Conservation (phyloP, 1,140 invertebrate genomes). For the Thaumatotibia leucotreta region DNA sequence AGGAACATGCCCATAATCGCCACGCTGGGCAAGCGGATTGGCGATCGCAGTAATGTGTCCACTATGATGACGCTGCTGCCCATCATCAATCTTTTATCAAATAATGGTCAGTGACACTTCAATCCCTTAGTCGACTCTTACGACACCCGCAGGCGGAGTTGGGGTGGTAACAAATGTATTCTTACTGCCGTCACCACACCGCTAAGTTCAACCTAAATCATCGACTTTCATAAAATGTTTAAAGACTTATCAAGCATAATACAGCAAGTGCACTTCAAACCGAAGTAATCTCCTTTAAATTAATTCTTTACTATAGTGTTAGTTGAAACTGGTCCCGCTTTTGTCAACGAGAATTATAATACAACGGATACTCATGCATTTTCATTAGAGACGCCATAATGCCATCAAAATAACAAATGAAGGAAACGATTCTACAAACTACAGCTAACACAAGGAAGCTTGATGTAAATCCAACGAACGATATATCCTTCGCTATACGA, state of each 20-base stretch:
- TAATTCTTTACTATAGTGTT: neutral
- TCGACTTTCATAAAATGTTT: too few relatives aligned
- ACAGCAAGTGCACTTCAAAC: neutral
- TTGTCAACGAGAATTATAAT: neutral
- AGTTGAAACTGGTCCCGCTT: neutral
- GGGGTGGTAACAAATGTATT: too few relatives aligned
- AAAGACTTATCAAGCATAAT: neutral
- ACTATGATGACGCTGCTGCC: too few relatives aligned
- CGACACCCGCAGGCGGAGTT: too few relatives aligned
- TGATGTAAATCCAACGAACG: constrained; percentile 22
- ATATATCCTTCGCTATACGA: constrained; percentile 10
- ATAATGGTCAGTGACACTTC: too few relatives aligned
- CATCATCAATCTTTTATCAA: too few relatives aligned
- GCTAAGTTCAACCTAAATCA: too few relatives aligned
- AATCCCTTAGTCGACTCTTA: too few relatives aligned
- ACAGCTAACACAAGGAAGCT: constrained; percentile 17
- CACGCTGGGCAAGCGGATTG: too few relatives aligned
- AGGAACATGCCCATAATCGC: too few relatives aligned
- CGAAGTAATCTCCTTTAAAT: neutral
- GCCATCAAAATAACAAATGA: constrained; percentile 30
- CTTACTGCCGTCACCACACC: too few relatives aligned
- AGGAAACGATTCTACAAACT: constrained; percentile 25
- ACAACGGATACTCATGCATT: constrained; percentile 24
- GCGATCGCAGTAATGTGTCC: too few relatives aligned
- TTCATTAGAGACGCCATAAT: constrained; percentile 31